Percentiles rank a stretch among this genome's conserved stretches.
Evolutionary conservation across 2,113 vertebrate species (phyloP).

Genomic region (Bubalus kerabau): DNA sequence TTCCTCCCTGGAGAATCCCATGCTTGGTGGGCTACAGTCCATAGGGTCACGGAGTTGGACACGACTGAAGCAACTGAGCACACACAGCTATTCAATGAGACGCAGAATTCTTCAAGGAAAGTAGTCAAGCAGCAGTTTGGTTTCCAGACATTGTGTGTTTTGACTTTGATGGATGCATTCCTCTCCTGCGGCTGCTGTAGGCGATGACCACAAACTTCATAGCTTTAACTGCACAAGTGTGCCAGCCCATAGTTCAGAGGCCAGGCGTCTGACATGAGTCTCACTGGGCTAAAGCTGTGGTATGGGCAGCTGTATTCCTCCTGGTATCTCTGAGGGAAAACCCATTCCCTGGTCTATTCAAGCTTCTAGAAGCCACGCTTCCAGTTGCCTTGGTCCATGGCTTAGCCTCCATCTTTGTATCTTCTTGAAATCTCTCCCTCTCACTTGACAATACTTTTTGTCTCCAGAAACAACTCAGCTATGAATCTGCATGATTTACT

Average conservation of each 20-base stretch:
- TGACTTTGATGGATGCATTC: background rate
- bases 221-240: background rate
- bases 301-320: background rate
- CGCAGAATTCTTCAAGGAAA: background rate
- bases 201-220: background rate
- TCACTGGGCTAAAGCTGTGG: background rate
- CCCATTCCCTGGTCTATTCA: background rate
- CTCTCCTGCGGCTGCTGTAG: background rate
- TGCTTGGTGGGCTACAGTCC: background rate
- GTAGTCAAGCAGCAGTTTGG: background rate
- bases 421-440: background rate
- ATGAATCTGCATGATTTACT: background rate
- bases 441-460: background rate
- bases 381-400: accelerated
- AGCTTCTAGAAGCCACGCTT: background rate
- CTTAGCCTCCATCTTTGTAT: background rate
- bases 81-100: background rate
- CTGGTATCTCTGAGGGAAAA: background rate
- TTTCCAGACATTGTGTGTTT: background rate
- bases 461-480: background rate
- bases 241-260: background rate
- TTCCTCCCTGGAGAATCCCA: background rate
- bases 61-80: background rate
- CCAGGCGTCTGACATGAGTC: too few relatives aligned
- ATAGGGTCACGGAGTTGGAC: background rate